Evolutionary conservation across 2,113 vertebrate genomes (phyloP).

Genomic region (Eonycteris spelaea): DNA sequence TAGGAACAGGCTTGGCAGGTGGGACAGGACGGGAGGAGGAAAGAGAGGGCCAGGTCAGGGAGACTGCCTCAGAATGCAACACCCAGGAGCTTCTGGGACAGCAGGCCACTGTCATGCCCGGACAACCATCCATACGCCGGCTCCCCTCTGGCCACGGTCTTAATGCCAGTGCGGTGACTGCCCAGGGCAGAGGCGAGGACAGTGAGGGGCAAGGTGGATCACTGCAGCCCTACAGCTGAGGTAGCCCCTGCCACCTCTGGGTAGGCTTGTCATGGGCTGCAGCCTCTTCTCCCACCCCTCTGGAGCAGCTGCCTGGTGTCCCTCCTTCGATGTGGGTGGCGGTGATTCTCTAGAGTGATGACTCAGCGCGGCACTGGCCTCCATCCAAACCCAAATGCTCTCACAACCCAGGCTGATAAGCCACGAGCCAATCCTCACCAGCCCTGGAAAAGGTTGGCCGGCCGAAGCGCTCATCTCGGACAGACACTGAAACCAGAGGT

Average conservation of each 20-base stretch:
- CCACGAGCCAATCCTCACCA: constrained; percentile 24
- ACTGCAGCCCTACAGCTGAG: no score
- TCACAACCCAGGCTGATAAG: background rate
- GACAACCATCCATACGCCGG: background rate
- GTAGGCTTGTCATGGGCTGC: background rate
- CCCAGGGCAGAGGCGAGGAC: rapidly evolving
- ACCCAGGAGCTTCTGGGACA: background rate
- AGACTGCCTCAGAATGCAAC: no score
- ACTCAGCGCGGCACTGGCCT: background rate
- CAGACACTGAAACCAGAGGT: rapidly evolving
- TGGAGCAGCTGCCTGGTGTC: background rate
- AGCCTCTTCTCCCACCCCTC: rapidly evolving
- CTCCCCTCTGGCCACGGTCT: background rate
- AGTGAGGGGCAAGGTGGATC: rapidly evolving
- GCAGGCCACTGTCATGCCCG: rapidly evolving
- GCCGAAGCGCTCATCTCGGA: rapidly evolving
- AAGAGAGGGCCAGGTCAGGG: no score
- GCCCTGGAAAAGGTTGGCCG: background rate
- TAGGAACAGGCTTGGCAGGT: background rate
- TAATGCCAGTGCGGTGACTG: background rate
- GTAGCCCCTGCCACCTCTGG: background rate
- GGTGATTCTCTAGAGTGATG: background rate
- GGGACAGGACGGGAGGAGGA: background rate
- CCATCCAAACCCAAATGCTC: constrained; percentile 9
- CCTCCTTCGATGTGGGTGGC: background rate